Percentiles rank a stretch among this genome's conserved stretches.
These are phyloP conservation scores for Meloidogyne hapla DNA, from an alignment of 1,140 invertebrate species.

Conservation along the genomic window DNA sequence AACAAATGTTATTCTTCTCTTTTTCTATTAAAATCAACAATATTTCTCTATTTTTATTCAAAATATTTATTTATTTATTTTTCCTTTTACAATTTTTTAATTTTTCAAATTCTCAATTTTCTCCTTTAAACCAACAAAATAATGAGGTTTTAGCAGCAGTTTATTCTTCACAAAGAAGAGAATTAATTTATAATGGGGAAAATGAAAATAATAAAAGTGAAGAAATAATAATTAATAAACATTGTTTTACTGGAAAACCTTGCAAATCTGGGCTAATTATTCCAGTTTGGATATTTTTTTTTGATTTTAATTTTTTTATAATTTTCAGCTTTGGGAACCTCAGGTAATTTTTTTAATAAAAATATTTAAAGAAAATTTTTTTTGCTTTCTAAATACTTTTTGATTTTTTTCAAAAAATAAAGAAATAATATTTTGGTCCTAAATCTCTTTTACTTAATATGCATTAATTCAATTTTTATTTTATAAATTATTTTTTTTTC, in stretches of 20 bases:
- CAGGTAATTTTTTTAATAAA: background rate
- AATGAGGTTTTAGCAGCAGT: background rate
- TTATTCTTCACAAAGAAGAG: slow-evolving; percentile 13
- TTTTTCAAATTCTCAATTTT: slow-evolving; percentile 13
- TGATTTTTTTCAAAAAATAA: too few relatives aligned
- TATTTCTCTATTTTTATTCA: background rate
- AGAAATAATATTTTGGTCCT: too few relatives aligned
- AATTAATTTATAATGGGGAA: slow-evolving; percentile 10
- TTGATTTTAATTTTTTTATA: background rate
- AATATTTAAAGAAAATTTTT: background rate
- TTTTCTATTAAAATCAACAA: background rate
- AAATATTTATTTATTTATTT: background rate
- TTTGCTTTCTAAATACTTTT: too few relatives aligned
- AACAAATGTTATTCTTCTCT: background rate
- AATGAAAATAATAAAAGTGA: background rate
- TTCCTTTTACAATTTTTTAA: background rate
- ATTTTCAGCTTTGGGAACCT: background rate
- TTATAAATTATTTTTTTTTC: background rate
- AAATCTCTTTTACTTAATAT: too few relatives aligned
- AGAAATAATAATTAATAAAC: background rate
- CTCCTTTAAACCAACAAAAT: background rate
- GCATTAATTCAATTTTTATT: background rate
- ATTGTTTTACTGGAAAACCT: slow-evolving; percentile 35
- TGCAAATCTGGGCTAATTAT: slow-evolving; percentile 78
- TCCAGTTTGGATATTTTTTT: slow-evolving; percentile 76